A percentile compares a stretch with the other conserved stretches of the same genome.
Evolutionary conservation across 2,113 vertebrate species (phyloP).

Genomic region (Eira barbara): DNA sequence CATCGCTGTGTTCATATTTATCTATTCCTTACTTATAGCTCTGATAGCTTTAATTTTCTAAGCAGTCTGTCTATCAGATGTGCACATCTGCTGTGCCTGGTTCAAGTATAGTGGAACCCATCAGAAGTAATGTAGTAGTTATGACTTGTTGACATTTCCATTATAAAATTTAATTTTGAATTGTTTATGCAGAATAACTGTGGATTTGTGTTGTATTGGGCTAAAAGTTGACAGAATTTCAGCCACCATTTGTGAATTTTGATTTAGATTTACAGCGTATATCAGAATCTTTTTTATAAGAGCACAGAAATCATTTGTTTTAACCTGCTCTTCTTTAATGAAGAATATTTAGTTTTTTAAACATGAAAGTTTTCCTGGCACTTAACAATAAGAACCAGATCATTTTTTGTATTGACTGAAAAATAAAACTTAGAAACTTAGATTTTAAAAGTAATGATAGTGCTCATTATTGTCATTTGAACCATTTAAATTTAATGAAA

Average conservation of each 20-base stretch:
- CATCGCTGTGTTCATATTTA: slow-evolving; percentile 43
- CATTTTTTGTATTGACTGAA: slow-evolving; percentile 52
- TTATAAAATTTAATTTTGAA: slow-evolving; percentile 68
- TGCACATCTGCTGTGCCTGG: slow-evolving; percentile 50
- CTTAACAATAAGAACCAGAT: slow-evolving; percentile 36
- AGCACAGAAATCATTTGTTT: neutral
- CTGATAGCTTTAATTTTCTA: slow-evolving; percentile 59
- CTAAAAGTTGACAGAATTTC: slow-evolving; percentile 54
- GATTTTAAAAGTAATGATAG: neutral
- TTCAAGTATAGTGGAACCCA: neutral
- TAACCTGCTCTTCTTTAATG: slow-evolving; percentile 39
- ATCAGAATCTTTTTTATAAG: slow-evolving; percentile 59
- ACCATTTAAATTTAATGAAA: slow-evolving; percentile 29
- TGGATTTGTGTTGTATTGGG: slow-evolving; percentile 43
- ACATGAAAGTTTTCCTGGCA: neutral
- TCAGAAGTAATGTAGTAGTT: slow-evolving; percentile 21
- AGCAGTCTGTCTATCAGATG: slow-evolving; percentile 27
- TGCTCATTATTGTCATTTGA: slow-evolving; percentile 30
- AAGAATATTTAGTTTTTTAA: slow-evolving; percentile 59
- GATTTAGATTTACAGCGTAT: slow-evolving; percentile 25
- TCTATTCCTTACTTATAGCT: slow-evolving; percentile 61
- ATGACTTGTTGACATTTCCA: slow-evolving; percentile 59
- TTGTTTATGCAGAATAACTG: slow-evolving; percentile 13
- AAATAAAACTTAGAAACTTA: slow-evolving; percentile 39
- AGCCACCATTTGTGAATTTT: slow-evolving; percentile 34